Base-by-base conservation (phyloP, 1,140 invertebrate genomes). In the Pteromalus puparum region DNA sequence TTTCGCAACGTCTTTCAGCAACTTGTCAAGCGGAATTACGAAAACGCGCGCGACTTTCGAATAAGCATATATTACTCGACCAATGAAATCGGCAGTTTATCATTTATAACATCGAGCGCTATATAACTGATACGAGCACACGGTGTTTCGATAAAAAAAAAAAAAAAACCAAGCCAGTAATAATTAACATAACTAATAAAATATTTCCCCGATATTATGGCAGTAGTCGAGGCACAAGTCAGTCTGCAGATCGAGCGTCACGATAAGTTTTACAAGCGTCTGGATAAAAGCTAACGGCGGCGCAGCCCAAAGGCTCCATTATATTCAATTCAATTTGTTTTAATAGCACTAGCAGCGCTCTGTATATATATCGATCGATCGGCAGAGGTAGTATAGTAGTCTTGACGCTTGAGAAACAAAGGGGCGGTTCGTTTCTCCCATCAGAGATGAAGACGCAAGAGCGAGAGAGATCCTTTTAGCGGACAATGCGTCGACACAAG, bases 281-380 rank as follows among this genome's bases (percentile, higher is more conserved):
- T 9, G 13, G 48, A 53, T 53, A 53, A 53, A 61, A 61, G 53
- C 53, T 21, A 53, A 21, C 48, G 48, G 53, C 53, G 18, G 21
- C 53, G 46, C 70, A 67, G 61, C 77, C 21, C 75, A 79, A 80
- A n/a, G 61, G 61, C 21, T 87, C 87, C 83, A 90, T 90, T 90
- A 89, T 90, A 89, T 90, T 89, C 85, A 88, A 91, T 89, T 91
- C 90, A 91, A 91, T 91, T 90, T 89, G 88, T 89, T 88, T 89
- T 87, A 82, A 82, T 88, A 89, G 88, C 85, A 67, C 70, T 7
- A 6, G 5, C 15, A 18, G 21, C 53, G 53, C 48, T 12, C 13
- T 34, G 9, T 38, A 34, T 38, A 38, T 9, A 18, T 87, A 89
- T 90, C 90, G 88, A 90, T 91, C 87, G 81, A 88, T 88, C 87